Conservation (phyloP, 2,888 invertebrate species). For the Microchrysa polita region DNA sequence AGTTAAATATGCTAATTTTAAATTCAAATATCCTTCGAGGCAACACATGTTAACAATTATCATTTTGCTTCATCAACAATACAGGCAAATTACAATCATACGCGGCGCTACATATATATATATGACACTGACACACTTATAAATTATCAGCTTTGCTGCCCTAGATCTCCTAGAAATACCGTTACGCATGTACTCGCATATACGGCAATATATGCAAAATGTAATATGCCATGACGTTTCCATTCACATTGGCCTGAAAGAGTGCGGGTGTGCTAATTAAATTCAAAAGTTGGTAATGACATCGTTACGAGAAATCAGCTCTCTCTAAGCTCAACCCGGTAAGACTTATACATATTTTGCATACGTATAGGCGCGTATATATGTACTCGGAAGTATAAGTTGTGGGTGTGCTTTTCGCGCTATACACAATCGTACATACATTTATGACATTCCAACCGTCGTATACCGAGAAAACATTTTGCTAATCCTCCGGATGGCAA, state of each 20-base stretch:
- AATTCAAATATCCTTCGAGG: constrained; percentile 4
- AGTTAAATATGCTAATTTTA: background rate
- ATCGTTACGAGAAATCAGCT: background rate
- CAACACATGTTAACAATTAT: constrained; percentile 32
- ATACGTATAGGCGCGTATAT: no score
- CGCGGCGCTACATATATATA: background rate
- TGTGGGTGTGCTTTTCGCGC: no score
- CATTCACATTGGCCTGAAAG: no score
- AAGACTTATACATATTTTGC: no score
- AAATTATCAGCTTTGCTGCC: background rate
- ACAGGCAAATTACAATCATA: background rate
- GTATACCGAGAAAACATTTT: background rate
- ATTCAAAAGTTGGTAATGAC: constrained; percentile 32
- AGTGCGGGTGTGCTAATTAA: constrained; percentile 21
- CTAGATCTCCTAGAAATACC: background rate
- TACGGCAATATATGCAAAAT: background rate
- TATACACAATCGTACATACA: no score
- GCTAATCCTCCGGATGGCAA: constrained; percentile 20
- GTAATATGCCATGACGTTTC: no score
- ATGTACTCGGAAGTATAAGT: no score
- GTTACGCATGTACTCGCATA: no score
- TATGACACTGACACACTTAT: background rate
- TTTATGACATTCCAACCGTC: background rate
- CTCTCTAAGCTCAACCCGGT: no score
- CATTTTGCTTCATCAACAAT: constrained; percentile 20